phyloP scores from a whole-genome alignment of 2,113 vertebrate genomes.

The Cyrtonyx montezumae region DNA sequence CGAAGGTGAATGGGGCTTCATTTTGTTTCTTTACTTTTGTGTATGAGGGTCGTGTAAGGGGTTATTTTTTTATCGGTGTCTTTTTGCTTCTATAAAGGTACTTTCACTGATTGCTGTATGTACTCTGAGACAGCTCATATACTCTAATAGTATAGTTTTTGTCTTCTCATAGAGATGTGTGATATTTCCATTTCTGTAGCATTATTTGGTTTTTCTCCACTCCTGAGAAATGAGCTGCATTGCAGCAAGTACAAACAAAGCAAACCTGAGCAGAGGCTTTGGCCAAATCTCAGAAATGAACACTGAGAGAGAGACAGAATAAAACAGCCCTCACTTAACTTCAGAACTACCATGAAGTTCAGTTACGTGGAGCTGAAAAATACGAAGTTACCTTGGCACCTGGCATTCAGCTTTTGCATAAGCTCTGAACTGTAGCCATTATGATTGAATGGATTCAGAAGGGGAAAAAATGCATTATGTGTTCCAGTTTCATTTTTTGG shows the following conservation, averaged over 20 bases:
- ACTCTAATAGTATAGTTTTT: neutral
- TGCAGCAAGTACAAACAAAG: neutral
- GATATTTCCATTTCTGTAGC: neutral
- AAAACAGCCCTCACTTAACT: neutral
- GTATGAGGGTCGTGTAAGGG: too few species aligned
- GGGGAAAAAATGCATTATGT: rapidly evolving
- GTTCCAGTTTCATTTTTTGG: neutral
- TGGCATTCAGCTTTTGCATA: neutral
- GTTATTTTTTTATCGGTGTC: neutral
- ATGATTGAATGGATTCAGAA: neutral
- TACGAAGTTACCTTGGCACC: neutral
- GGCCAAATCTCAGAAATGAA: neutral
- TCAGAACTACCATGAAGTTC: neutral
- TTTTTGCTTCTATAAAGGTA: neutral
- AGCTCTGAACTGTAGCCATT: neutral
- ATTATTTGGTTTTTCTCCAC: neutral
- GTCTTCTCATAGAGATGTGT: neutral
- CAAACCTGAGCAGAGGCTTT: neutral
- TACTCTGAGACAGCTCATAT: neutral
- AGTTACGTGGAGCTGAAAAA: neutral
- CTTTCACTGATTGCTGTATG: neutral
- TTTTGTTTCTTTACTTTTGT: neutral
- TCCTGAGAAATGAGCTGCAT: neutral
- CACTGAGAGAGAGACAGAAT: neutral
- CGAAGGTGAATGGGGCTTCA: neutral